Conservation (phyloP, 2,888 invertebrate genomes). For the Hymenopus coronatus region DNA sequence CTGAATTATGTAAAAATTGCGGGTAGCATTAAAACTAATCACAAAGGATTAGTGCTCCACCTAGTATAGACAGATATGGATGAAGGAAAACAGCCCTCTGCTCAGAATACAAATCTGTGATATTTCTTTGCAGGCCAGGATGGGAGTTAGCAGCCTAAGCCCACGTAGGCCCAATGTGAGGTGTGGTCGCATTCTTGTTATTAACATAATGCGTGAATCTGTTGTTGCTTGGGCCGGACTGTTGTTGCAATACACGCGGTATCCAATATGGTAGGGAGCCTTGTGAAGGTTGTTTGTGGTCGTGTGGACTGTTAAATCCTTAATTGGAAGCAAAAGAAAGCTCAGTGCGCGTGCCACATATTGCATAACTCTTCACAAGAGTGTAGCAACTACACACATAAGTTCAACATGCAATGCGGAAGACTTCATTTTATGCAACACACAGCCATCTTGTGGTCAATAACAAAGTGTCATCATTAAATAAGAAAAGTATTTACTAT, state of each 20-base stretch:
- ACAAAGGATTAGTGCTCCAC: too few relatives aligned
- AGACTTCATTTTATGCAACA: not conserved
- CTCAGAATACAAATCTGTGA: too few relatives aligned
- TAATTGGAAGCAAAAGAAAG: not conserved
- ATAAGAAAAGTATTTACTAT: too few relatives aligned
- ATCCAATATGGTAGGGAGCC: not conserved
- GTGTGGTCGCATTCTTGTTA: not conserved
- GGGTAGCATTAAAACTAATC: too few relatives aligned
- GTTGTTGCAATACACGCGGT: not conserved
- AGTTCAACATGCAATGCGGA: not conserved
- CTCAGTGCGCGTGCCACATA: not conserved
- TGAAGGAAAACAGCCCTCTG: too few relatives aligned
- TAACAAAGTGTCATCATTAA: too few relatives aligned
- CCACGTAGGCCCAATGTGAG: not conserved
- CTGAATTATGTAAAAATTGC: too few relatives aligned
- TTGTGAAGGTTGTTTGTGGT: not conserved
- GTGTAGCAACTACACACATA: not conserved
- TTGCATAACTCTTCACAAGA: not conserved
- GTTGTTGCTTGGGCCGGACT: not conserved
- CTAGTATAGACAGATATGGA: too few relatives aligned
- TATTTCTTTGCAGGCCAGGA: not conserved
- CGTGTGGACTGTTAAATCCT: not conserved
- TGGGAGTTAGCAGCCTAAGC: not conserved
- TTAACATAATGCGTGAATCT: not conserved
- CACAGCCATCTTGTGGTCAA: too few relatives aligned